Percentiles rank a stretch among this genome's conserved stretches.
phyloP scores from a whole-genome alignment of 2,888 invertebrate genomes.

The Pseudococcus jackbeardsleyi region DNA sequence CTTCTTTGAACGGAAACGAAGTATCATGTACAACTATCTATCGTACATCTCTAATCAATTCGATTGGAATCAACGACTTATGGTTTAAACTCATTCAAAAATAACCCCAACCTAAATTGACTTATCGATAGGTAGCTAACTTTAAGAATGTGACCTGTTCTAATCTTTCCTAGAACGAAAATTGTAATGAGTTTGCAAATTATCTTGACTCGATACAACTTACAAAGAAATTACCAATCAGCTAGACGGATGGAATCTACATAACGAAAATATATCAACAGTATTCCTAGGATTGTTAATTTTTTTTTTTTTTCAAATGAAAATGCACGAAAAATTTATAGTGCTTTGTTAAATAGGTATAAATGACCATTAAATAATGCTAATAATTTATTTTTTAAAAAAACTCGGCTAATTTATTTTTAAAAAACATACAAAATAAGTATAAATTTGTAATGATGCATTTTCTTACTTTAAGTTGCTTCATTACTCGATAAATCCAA shows the following conservation, averaged over 20 bases:
- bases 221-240: not conserved
- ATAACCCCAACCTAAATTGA: slow-evolving; percentile 26
- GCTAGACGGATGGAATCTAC: not conserved
- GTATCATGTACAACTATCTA: too few relatives aligned
- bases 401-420: too few relatives aligned
- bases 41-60: not conserved
- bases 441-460: too few relatives aligned
- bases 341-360: too few relatives aligned
- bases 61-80: not conserved
- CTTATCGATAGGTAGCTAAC: not conserved
- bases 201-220: not conserved
- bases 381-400: too few relatives aligned
- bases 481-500: slow-evolving; percentile 31
- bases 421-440: too few relatives aligned
- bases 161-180: slow-evolving; percentile 14
- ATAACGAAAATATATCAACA: not conserved
- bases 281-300: not conserved
- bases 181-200: slow-evolving; percentile 22
- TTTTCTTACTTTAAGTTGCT: slow-evolving; percentile 21
- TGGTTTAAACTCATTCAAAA: not conserved
- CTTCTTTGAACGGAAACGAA: too few relatives aligned
- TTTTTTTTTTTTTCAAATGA: not conserved
- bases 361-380: too few relatives aligned
- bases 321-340: not conserved
- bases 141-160: not conserved